These are phyloP conservation scores for Chaetops frenatus DNA, from an alignment of 2,113 vertebrate genomes.

Conservation along the genomic window DNA sequence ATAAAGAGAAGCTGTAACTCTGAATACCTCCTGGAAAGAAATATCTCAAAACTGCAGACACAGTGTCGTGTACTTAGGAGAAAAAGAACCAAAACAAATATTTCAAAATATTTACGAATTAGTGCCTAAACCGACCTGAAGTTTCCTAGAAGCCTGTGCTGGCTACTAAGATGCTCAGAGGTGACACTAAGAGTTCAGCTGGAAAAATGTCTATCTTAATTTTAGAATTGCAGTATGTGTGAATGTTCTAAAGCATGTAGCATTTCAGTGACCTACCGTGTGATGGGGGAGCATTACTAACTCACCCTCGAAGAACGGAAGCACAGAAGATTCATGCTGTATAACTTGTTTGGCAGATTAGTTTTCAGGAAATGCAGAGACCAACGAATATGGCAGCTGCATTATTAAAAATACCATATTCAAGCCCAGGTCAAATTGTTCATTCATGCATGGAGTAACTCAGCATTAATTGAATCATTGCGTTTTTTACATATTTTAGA, in stretches of 20 bases:
- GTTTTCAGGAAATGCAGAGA: constrained; percentile 59
- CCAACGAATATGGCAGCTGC: constrained; percentile 61
- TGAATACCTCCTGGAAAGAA: neutral
- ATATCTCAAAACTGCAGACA: neutral
- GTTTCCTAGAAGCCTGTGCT: neutral
- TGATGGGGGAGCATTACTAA: neutral
- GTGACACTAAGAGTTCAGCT: neutral
- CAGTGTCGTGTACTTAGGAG: fast-evolving
- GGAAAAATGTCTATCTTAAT: neutral
- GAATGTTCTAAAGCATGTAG: neutral
- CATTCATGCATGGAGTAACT: constrained; percentile 58
- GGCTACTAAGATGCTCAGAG: neutral
- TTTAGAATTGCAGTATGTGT: neutral
- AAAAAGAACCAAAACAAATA: neutral
- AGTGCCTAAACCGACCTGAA: neutral
- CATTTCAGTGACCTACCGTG: neutral
- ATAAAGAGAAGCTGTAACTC: neutral
- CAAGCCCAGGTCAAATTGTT: constrained; percentile 44
- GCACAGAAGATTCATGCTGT: constrained; percentile 1
- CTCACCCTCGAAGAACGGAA: constrained; percentile 42
- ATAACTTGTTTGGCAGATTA: constrained; percentile 57
- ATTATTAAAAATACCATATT: constrained; percentile 51
- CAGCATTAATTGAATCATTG: constrained; percentile 57
- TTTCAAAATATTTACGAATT: neutral
- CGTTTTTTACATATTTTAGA: constrained; percentile 18